Conservation (phyloP, 2,113 vertebrate genomes). For the Crotalus horridus region DNA sequence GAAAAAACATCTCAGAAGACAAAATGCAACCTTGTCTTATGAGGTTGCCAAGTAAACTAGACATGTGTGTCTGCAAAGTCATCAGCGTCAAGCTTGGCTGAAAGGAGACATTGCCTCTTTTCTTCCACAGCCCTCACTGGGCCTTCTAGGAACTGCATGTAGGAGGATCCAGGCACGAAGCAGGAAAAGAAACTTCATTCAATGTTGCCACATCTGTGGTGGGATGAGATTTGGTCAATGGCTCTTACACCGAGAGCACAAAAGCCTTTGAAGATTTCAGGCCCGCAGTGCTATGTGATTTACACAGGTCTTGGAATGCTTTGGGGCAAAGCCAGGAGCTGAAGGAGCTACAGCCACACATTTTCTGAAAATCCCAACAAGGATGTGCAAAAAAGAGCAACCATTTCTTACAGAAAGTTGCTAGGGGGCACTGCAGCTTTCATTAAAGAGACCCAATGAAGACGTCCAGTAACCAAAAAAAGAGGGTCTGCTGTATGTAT, state of each 20-base stretch:
- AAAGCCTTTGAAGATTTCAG: background rate
- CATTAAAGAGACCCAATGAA: background rate
- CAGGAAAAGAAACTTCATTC: background rate
- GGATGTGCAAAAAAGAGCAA: no score
- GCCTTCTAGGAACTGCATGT: background rate
- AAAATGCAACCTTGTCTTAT: background rate
- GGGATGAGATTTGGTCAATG: background rate
- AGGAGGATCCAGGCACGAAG: background rate
- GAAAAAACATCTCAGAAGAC: background rate
- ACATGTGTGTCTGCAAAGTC: background rate
- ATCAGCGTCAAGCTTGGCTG: background rate
- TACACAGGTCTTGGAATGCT: background rate
- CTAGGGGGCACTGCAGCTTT: slow-evolving; percentile 19
- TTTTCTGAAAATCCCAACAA: no score
- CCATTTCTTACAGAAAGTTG: background rate
- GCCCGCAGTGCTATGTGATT: background rate
- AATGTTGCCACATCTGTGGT: background rate
- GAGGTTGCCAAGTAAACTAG: background rate
- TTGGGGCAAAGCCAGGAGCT: background rate
- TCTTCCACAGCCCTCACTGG: background rate
- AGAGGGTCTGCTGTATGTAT: background rate
- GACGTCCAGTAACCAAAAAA: background rate
- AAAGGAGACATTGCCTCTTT: background rate
- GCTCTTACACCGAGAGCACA: background rate
- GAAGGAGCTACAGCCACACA: background rate